phyloP scores from a whole-genome alignment of 92 coral and sea anemone species.

The Palythoa heliodiscus region DNA sequence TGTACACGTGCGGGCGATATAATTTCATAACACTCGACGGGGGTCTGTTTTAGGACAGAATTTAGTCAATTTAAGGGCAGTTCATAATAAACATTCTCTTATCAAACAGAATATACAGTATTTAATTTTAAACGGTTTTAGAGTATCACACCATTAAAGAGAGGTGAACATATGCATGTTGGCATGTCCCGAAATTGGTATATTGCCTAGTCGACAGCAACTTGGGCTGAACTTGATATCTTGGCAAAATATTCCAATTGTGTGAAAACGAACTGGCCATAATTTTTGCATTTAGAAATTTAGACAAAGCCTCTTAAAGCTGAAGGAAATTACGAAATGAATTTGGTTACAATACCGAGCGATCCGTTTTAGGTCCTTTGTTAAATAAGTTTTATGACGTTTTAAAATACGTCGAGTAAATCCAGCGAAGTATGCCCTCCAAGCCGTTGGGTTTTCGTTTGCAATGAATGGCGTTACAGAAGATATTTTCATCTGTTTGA shows the following conservation, averaged over 20 bases:
- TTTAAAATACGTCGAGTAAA: too few species aligned
- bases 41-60: background rate
- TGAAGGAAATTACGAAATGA: background rate
- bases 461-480: too few species aligned
- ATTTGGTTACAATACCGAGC: too few species aligned
- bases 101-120: background rate
- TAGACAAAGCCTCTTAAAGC: background rate
- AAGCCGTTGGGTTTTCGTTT: too few species aligned
- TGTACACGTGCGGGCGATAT: background rate
- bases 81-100: too few species aligned
- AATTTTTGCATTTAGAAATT: too few species aligned
- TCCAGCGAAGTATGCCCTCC: too few species aligned
- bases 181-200: background rate
- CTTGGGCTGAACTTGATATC: background rate
- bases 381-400: too few species aligned
- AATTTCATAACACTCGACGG: background rate
- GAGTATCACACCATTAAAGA: background rate
- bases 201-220: background rate
- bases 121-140: background rate
- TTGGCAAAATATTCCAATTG: background rate
- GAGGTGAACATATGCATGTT: background rate
- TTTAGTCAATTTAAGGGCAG: background rate
- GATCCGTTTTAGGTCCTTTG: too few species aligned
- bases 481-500: too few species aligned
- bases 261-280: background rate